Percentiles rank a stretch among this genome's conserved stretches.
These are phyloP conservation scores for Acleris literana DNA, from an alignment of 2,888 invertebrate species.

Conservation along the genomic window DNA sequence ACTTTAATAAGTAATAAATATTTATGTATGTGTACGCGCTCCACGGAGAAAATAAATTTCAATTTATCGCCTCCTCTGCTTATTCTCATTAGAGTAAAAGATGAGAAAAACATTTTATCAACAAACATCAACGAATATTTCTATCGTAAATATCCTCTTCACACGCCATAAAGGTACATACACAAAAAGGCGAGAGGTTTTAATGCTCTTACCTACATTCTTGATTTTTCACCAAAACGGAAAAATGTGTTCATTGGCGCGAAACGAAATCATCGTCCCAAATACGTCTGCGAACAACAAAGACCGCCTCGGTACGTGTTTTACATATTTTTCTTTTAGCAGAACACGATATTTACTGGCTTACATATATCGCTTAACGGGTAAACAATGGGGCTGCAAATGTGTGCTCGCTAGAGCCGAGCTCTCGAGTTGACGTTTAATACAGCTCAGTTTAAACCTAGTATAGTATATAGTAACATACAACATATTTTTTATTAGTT, in stretches of 20 bases:
- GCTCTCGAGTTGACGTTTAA: slow-evolving; percentile 44
- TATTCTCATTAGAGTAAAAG: slow-evolving; percentile 69
- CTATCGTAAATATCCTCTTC: slow-evolving; percentile 57
- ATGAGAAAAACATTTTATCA: slow-evolving; percentile 65
- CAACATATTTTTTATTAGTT: too few relatives aligned
- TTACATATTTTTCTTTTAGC: slow-evolving; percentile 74
- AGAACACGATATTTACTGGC: slow-evolving; percentile 66
- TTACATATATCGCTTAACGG: slow-evolving; percentile 66
- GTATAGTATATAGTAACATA: too few relatives aligned
- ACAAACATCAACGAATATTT: slow-evolving; percentile 62
- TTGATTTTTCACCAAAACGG: slow-evolving; percentile 68
- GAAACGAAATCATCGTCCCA: slow-evolving; percentile 73
- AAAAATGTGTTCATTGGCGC: slow-evolving; percentile 75
- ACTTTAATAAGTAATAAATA: slow-evolving; percentile 71
- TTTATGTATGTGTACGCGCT: slow-evolving; percentile 63
- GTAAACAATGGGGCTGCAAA: slow-evolving; percentile 70
- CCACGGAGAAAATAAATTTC: slow-evolving; percentile 68
- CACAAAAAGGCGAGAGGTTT: slow-evolving; percentile 62
- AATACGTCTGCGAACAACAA: slow-evolving; percentile 74
- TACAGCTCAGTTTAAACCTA: too few relatives aligned
- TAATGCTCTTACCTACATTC: slow-evolving; percentile 65
- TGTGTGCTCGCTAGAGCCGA: slow-evolving; percentile 60
- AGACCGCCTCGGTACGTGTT: slow-evolving; percentile 67
- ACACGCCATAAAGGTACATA: slow-evolving; percentile 54
- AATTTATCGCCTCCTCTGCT: slow-evolving; percentile 68